Base-by-base conservation (phyloP, 2,113 vertebrate genomes). In the Paralichthys olivaceus region DNA sequence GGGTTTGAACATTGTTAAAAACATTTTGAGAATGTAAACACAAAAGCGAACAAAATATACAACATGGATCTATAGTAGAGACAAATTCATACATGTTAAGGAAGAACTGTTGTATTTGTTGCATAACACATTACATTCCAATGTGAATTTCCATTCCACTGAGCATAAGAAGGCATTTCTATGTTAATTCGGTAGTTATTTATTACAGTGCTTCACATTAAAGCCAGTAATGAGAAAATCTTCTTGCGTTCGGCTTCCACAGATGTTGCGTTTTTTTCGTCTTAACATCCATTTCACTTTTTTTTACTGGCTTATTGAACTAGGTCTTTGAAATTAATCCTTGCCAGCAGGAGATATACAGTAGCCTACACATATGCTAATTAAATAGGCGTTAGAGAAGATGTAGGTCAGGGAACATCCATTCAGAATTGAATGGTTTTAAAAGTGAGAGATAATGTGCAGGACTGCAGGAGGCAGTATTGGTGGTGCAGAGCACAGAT, bases 301-400 rank as follows among this genome's bases (percentile, higher is more conserved):
- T n/a, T 58, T 43, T 67, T 4, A 59, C 54, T 49, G 26, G 43
- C 51, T 70, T 76, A 57, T 61, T 84, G n/a, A 79, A 64, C 54
- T 72, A 11, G 70, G 17, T 56, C 66, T 77, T 65, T 64, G 62
- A 84, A 85, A 88, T 63, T 11, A 81, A 84, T 84, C 75, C 60
- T 64, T 53, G 76, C 86, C 59, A 54, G 25, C 15, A 58, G 86
- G 65, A 47, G 29, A 58, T 70, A 66, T 62, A 80, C 58, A 63
- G 75, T 75, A 79, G 65, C 57, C 68, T 57, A 69, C 53, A 72
- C 72, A 51, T 64, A 78, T 76, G 69, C 49, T 58, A 71, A 85
- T 87, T 84, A 77, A 77, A 85, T 47, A 62, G 67, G 45, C 59
- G 2, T 77, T 69, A 7, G 9, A 60, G 58, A 69, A 57, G 40